These are phyloP conservation scores for Hyposoter didymator DNA, from an alignment of 2,888 invertebrate species.

Conservation along the genomic window DNA sequence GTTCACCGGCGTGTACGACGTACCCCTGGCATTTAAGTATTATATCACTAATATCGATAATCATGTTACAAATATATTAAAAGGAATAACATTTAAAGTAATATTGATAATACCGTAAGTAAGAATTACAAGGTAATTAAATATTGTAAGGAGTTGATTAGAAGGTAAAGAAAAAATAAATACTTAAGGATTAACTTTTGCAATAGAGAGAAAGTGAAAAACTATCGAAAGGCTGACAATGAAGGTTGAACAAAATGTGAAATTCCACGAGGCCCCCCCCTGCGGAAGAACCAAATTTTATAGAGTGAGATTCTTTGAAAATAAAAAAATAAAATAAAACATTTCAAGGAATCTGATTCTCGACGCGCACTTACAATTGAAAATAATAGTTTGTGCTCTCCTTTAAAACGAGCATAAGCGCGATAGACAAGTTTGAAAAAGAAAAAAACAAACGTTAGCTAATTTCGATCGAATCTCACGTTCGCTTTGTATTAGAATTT, in stretches of 20 bases:
- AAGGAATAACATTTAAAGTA: slow-evolving; percentile 72
- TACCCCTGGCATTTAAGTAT: slow-evolving; percentile 82
- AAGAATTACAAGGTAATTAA: slow-evolving; percentile 82
- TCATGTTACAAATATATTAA: slow-evolving; percentile 80
- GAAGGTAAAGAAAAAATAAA: slow-evolving; percentile 60
- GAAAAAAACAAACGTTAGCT: slow-evolving; percentile 48
- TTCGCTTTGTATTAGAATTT: slow-evolving; percentile 65
- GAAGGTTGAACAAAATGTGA: slow-evolving; percentile 51
- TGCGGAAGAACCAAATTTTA: slow-evolving; percentile 41
- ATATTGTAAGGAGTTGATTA: slow-evolving; percentile 79
- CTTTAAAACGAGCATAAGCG: slow-evolving; percentile 37
- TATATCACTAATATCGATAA: slow-evolving; percentile 82
- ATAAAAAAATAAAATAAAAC: slow-evolving; percentile 21
- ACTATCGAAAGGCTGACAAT: slow-evolving; percentile 52
- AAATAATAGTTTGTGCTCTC: slow-evolving; percentile 59
- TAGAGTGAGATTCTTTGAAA: slow-evolving; percentile 40
- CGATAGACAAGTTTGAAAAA: neutral
- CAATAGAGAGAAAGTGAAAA: slow-evolving; percentile 74
- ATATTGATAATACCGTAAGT: slow-evolving; percentile 83
- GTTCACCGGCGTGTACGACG: slow-evolving; percentile 76
- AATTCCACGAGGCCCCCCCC: slow-evolving; percentile 23
- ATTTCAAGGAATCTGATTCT: neutral
- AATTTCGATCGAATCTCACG: slow-evolving; percentile 62
- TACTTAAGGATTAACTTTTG: slow-evolving; percentile 78
- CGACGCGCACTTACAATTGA: slow-evolving; percentile 6